Base-by-base conservation (phyloP, 2,113 vertebrate species). In the Chamaetylas fuelleborni region DNA sequence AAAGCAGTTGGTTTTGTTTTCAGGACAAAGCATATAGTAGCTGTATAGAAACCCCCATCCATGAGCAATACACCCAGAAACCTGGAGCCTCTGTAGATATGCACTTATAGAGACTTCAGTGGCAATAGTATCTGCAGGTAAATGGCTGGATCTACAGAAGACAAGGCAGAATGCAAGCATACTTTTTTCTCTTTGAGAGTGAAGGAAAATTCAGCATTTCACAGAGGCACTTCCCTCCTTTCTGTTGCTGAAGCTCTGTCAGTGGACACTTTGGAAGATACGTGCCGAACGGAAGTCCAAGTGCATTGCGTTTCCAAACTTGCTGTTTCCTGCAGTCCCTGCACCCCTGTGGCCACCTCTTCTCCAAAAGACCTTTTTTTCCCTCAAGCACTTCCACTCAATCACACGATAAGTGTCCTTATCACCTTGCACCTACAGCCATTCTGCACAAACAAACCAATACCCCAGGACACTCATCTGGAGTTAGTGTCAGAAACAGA, bases 201-300 rank as follows among this genome's bases (percentile, higher is more conserved):
- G 13, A 72, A 61, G 26, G n/a, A 89, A 78, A 42, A 81, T 3
- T 36, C 11, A 58, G 19, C 19, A 58, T 50, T 84, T 84, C 60
- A 70, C 23, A 62, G 24, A 51, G 28, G 29, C 54, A 70, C 22
- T 8, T 67, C 42, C 36, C 36, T 38, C 29, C 29, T 12, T 66
- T 42, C 51, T 54, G 29, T 26, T 47, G 31, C 43, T 57, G 47
- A 78, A 91, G 34, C 19, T 73, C 60, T 78, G 60, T 14, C 64
- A 89, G 31, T 5, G 25, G 47, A 56, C 45, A 45, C 53, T 69
- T 72, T 22, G 40, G 26, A 54, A 67, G 34, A 38, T 12, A 45
- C 0, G 1, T 57, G 50, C 18, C 42, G 38, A 78, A 77, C 0
- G 0, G 47, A 12, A 24, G 43, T 16, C 42, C 2, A 4, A 71